Conservation (phyloP, 2,113 vertebrate species). For the Rhombomys opimus region DNA sequence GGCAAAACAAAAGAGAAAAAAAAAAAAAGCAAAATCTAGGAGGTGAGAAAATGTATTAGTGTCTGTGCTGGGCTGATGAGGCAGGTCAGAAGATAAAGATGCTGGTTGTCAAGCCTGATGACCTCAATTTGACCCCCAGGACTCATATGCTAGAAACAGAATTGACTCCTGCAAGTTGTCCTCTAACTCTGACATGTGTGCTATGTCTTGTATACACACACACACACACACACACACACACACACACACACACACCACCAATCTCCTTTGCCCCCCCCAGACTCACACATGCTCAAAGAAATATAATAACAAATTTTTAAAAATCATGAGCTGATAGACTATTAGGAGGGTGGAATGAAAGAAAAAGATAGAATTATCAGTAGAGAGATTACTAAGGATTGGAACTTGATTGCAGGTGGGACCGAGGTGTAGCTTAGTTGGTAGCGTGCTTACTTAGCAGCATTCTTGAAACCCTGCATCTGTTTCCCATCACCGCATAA, state of each 20-base stretch:
- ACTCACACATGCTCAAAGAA: not conserved
- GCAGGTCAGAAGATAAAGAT: not conserved
- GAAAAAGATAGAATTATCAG: not conserved
- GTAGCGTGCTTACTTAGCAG: not conserved
- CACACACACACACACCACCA: not conserved
- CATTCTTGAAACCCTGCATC: not conserved
- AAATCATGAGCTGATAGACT: not conserved
- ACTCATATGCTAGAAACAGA: not conserved
- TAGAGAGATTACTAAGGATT: not conserved
- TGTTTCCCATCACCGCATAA: not conserved
- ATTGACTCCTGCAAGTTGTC: not conserved
- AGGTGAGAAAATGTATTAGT: not conserved
- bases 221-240: not conserved
- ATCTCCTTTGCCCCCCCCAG: too few relatives aligned
- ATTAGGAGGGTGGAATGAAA: not conserved
- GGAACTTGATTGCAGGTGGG: not conserved
- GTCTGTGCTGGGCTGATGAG: not conserved
- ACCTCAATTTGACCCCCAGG: not conserved
- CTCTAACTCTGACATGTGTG: not conserved
- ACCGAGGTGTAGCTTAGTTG: too few relatives aligned
- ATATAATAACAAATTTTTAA: not conserved
- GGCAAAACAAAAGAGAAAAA: not conserved
- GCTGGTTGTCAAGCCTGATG: not conserved
- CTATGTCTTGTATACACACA: not conserved
- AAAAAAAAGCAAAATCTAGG: not conserved